These are phyloP conservation scores for Dermatemys mawii DNA, from an alignment of 2,113 vertebrate species.

Conservation along the genomic window DNA sequence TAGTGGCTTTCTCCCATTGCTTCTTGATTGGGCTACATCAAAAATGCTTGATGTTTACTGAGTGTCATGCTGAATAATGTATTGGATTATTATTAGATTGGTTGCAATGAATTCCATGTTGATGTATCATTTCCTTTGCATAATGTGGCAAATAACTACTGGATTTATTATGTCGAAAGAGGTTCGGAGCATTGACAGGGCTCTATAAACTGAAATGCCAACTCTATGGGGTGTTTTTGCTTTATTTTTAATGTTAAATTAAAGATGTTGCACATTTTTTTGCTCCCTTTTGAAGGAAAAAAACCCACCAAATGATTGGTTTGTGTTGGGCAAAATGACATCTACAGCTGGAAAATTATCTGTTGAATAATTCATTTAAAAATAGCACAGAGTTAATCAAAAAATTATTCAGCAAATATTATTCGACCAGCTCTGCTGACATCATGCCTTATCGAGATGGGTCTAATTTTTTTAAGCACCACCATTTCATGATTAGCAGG, in stretches of 20 bases:
- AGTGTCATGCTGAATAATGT: slow-evolving; percentile 31
- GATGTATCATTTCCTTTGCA: slow-evolving; percentile 42
- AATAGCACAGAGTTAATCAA: slow-evolving; percentile 7
- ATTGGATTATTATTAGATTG: slow-evolving; percentile 24
- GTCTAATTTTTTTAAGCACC: slow-evolving; percentile 48
- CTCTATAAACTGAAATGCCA: not conserved
- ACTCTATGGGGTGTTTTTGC: not conserved
- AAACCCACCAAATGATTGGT: too few relatives aligned
- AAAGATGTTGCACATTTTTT: slow-evolving; percentile 12
- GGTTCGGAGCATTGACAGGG: not conserved
- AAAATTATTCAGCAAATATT: slow-evolving; percentile 62
- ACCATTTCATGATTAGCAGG: slow-evolving; percentile 45
- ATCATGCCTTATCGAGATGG: not conserved
- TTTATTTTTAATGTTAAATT: not conserved
- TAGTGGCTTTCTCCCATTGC: not conserved
- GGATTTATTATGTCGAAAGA: not conserved
- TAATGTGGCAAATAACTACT: not conserved
- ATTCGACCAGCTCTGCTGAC: slow-evolving; percentile 5
- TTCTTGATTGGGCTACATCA: not conserved
- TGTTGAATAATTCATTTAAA: slow-evolving; percentile 53
- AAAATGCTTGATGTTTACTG: slow-evolving; percentile 9
- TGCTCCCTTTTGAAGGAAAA: not conserved
- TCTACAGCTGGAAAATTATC: slow-evolving; percentile 23
- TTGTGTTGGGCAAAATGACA: too few relatives aligned
- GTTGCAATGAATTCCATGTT: not conserved